Evolutionary conservation across 1,140 invertebrate species (phyloP).

Genomic region (Neuroterus valhalla): DNA sequence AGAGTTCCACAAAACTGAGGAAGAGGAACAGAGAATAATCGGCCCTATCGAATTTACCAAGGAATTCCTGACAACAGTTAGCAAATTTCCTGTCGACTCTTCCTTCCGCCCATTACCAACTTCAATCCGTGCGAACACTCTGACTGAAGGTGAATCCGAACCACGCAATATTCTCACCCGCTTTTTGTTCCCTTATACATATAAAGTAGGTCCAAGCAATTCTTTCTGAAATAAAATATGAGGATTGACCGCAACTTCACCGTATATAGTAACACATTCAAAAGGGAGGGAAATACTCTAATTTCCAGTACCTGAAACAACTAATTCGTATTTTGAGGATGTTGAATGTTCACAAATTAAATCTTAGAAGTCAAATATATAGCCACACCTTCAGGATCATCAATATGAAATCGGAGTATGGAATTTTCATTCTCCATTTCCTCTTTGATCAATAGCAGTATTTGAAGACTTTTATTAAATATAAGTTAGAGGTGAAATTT

Average conservation of each 20-base stretch:
- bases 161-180: conserved; percentile 21
- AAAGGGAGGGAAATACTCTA: background rate
- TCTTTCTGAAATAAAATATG: background rate
- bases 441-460: too few species aligned
- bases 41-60: background rate
- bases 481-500: too few species aligned
- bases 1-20: background rate
- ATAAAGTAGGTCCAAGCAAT: background rate
- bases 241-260: background rate
- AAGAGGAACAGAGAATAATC: background rate
- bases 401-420: too few species aligned
- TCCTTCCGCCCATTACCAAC: background rate
- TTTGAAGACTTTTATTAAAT: too few species aligned
- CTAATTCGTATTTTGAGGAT: too few species aligned
- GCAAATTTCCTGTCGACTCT: background rate
- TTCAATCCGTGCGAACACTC: conserved; percentile 3
- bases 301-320: background rate
- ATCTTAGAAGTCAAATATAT: too few species aligned
- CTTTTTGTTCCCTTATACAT: background rate
- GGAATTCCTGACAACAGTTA: background rate
- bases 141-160: conserved; percentile 19
- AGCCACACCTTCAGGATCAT: too few species aligned
- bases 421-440: too few species aligned
- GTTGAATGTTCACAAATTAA: too few species aligned
- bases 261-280: background rate